These are phyloP conservation scores for Calosoma granatense DNA, from an alignment of 1,140 invertebrate genomes.

Conservation along the genomic window DNA sequence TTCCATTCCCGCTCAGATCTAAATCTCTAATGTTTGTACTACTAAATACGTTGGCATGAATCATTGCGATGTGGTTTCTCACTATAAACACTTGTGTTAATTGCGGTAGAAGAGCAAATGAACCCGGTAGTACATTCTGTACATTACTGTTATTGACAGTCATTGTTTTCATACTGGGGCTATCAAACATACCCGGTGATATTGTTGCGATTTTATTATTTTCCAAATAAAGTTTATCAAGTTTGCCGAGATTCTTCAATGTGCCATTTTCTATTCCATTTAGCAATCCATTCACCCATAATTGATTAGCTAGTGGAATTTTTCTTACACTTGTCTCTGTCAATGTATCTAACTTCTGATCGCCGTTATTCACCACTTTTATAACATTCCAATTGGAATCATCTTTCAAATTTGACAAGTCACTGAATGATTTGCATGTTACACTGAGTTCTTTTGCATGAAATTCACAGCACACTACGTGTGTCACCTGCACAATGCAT, in stretches of 20 bases:
- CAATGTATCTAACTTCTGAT: background rate
- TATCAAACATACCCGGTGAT: background rate
- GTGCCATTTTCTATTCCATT: background rate
- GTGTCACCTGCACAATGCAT: no score
- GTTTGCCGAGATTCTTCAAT: background rate
- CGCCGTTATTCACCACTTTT: background rate
- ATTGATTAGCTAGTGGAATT: background rate
- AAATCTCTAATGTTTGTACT: conserved; percentile 11
- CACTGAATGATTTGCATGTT: no score
- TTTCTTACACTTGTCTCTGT: background rate
- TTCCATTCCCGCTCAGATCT: conserved; percentile 14
- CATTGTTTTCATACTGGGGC: conserved; percentile 1
- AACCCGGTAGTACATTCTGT: background rate
- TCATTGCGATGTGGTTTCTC: background rate
- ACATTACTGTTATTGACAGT: background rate
- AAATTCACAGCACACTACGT: no score
- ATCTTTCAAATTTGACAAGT: no score
- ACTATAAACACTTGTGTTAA: background rate
- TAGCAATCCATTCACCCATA: background rate
- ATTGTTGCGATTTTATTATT: conserved; percentile 5
- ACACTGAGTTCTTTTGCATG: no score
- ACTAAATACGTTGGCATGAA: conserved; percentile 13
- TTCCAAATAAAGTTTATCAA: background rate
- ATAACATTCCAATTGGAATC: background rate
- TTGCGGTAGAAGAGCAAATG: conserved; percentile 12